Evolutionary conservation across 2,113 vertebrate genomes (phyloP), one percentile per base, ranked within the genome.

Genomic region (Centrocercus urophasianus): DNA sequence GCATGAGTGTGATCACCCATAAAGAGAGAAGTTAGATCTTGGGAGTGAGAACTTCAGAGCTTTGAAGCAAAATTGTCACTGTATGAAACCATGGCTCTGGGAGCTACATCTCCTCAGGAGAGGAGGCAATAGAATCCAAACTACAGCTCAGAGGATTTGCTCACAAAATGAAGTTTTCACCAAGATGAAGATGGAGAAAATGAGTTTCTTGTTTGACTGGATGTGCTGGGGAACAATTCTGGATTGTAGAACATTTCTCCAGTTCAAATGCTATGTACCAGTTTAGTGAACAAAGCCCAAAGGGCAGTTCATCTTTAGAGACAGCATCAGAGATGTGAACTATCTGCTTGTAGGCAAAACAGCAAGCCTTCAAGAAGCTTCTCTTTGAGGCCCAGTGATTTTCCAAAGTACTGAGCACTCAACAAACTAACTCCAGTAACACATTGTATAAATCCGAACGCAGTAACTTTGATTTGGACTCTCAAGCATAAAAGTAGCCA

Each of bases 1-100:
- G 84, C 71, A 70, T n/a, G 83, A 91, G 88, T 88, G 76, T 83
- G 86, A 95, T 95, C 95, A 96, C 92, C 96, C 96, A 90, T 59
- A 67, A 94, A 95, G 94, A 95, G 60, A 59, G 21, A 73, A 57
- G 90, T 89, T 25, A 94, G 94, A 94, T 57, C 91, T 73, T 88
- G 94, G 73, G 65, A 94, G 80, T 47, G 57, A 52, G 78, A 89
- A 84, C 70, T 91, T 87, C 80, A 93, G 89, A 91, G 80, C 79
- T 91, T 77, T 56, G 27, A 87, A 90, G 82, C 3, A 16, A 94
- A 93, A 71, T 69, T 89, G 61, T 5, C 81, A 24, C 88, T 77
- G 64, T 66, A 56, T 83, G 83, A 88, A 91, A 66, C 61, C n/a
- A 12, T 11, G 36, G 45, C 89, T 70, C 7, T 0, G 63, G 43